Evolutionary conservation across 2,113 vertebrate genomes (phyloP), one percentile per base, ranked within the genome.

Genomic region (Tragelaphus imberbis): DNA sequence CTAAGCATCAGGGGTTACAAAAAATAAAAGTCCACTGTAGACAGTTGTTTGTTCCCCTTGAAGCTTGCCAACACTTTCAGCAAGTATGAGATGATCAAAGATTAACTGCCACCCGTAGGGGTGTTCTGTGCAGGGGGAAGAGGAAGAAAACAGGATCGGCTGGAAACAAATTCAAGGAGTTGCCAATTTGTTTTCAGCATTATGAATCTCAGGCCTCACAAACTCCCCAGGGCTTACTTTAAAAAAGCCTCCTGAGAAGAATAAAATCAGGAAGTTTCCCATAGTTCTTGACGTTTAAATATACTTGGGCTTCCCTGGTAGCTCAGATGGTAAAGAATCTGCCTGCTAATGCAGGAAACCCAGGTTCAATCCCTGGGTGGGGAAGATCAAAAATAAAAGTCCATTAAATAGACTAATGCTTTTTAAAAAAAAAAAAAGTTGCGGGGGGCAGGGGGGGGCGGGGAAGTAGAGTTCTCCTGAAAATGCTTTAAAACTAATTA

Each of bases 261-360:
- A 88, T 75, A 25, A 82, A 85, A 27, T 55, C 56, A 94, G 91
- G 56, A 80, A 9, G 3, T 86, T 13, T 77, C 47, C 71, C 63
- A 15, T 12, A 88, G 23, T 30, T 91, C 28, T 16, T 75, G 17
- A 59, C 58, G 28, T 53, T 84, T 51, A 91, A 92, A 80, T 77
- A 96, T 28, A 95, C 14, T 84, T 88, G 53, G 17, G 10, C 55
- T 88, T 75, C 65, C 65, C 65, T 68, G n/a, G 65, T 68, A 19
- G 65, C 65, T 68, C 65, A 68, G 65, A 68, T 68, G 65, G 65
- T 68, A 36, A 68, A 68, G 17, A 68, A 68, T 36, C 33, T 68
- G 33, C 65, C 65, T 68, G n/a, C 65, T n/a, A 36, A 68, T 68
- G 65, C 17, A 21, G 33, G 33, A 68, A n/a, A 68, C 33, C 65